A percentile compares a stretch with the other conserved stretches of the same genome.
Evolutionary conservation across 1,140 invertebrate species (phyloP).

Genomic region (Habropoda laboriosa): DNA sequence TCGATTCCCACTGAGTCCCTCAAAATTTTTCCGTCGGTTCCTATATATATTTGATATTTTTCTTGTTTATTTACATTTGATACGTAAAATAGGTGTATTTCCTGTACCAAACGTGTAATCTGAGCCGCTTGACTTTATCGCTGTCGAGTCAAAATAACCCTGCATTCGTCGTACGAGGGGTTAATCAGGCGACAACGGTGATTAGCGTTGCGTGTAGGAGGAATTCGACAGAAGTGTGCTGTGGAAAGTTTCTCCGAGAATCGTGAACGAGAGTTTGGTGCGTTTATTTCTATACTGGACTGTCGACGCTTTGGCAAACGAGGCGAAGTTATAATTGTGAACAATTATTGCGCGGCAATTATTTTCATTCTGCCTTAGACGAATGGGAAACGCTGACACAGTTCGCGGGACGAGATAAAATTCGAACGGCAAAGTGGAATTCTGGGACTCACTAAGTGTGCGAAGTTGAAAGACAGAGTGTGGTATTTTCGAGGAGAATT

Average conservation of each 20-base stretch:
- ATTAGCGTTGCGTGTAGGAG: neutral
- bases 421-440: neutral
- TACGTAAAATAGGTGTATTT: too few species aligned
- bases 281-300: neutral
- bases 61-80: too few species aligned
- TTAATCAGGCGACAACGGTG: too few species aligned
- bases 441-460: neutral
- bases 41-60: too few species aligned
- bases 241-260: neutral
- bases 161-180: too few species aligned
- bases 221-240: neutral
- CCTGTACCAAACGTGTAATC: too few species aligned
- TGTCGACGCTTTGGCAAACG: neutral
- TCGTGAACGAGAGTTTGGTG: neutral
- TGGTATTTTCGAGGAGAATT: neutral
- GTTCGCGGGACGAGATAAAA: neutral
- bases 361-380: neutral
- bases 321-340: slow-evolving; percentile 18
- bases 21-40: too few species aligned
- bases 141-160: too few species aligned
- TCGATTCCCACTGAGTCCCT: too few species aligned
- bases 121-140: too few species aligned
- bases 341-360: slow-evolving; percentile 20
- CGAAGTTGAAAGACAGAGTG: neutral
- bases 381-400: slow-evolving; percentile 10